Evolutionary conservation across 2,888 invertebrate species (phyloP), one percentile per base, ranked within the genome.

Genomic region (Camptogramma bilineatum): DNA sequence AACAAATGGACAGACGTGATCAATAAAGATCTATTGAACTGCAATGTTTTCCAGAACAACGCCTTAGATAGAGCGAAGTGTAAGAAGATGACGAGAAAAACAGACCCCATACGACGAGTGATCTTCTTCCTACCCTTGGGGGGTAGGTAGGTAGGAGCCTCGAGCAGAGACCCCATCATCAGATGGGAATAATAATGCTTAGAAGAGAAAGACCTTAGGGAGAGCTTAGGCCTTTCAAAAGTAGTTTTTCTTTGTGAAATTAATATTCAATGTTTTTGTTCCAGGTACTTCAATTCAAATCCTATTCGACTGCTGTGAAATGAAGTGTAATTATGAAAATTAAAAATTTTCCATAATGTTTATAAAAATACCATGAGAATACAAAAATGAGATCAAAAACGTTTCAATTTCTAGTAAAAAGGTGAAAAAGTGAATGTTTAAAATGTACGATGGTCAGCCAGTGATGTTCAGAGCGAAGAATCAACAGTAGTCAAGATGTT

Each of bases 401-500:
- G 53, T 56, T 55, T 0, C 10, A 24, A 17, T 13, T 51, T 42
- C n/a, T 58, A 17, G 17, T 54, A 52, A 52, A 55, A 48, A 66
- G 62, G 58, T 66, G 42, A 62, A 66, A 52, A 24, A 57, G 60
- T 55, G 56, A 48, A 58, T 52, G 18, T 55, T 17, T 54, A 62
- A 44, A 64, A 70, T 72, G 72, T 53, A 42, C 60, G 63, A 62
- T 69, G 53, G 24, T 31, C 56, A 44, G 39, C 59, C 61, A 34
- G 67, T 65, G 63, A 70, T 66, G 64, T 60, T 59, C 47, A 64
- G 62, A 63, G 52, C 51, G 60, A 70, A 67, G 64, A 76, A 55
- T 73, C 73, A 58, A 65, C 63, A 73, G 71, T 85, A 75, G 82
- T 77, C 87, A 88, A 84, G 76, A 91, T 91, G 90, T 80, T 82